Evolutionary conservation across 35 echinoderm and acorn worm species (phyloP), one percentile per base, ranked within the genome.

Genomic region (Anneissia japonica): DNA sequence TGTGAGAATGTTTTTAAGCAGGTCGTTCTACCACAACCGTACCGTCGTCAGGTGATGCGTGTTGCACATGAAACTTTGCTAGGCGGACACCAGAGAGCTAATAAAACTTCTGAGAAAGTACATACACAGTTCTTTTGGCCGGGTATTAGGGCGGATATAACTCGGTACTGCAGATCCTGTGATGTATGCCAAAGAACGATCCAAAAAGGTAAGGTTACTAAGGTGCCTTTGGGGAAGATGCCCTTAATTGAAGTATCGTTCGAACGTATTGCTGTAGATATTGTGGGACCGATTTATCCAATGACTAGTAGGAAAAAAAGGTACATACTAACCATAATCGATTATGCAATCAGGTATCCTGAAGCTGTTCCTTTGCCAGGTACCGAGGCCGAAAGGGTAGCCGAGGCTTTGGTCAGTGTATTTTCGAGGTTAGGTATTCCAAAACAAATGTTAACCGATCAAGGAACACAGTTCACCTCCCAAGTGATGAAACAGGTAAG

Each of bases 181-280:
- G 91, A 93, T 41, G 30, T 80, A 33, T 93, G 86, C 37, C 91
- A 93, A 46, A 75, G 74, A 46, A 92, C 85, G 3, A 41, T 88
- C 0, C 38, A 30, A 4, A 92, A 92, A 30, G 79, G 85, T 4
- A 34, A 72, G 35, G 85, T 92, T 9, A 29, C 77, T 0, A 92
- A 91, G 77, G 83, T 86, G 81, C 78, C 85, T 0, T 55, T 92
- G 10, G 85, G 90, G 26, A 73, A 46, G 23, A 92, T 92, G 90
- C 90, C 56, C 7, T 21, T 92, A 30, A 88, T 92, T 37, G 85
- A 86, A n/a, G 73, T 55, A 40, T 79, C 90, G 26, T 92, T 91
- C 37, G 38, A 80, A 29, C 46, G 73, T 5, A 51, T 89, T 31
- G 80, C 88, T n/a, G 34, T 89, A 75, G 88, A n/a, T n/a, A n/a